Base-by-base conservation (phyloP, 2,113 vertebrate species). In the Peromyscus polionotus region DNA sequence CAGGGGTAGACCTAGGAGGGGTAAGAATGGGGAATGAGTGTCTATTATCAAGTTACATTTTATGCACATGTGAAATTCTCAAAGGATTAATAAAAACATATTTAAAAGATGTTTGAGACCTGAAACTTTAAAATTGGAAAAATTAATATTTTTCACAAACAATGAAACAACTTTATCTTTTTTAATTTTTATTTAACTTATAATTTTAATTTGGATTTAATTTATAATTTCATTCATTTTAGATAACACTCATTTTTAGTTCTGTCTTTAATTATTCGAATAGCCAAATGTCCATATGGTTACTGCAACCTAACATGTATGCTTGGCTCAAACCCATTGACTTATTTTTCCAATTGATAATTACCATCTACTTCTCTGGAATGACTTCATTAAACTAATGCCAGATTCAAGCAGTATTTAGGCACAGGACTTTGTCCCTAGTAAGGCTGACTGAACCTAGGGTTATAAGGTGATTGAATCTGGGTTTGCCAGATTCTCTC, bases 81-180 rank as follows among this genome's bases (percentile, higher is more conserved):
- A 85, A 65, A 65, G 39, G 39, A 45, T 67, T 65, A 85, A 45
- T 48, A 85, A 85, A 57, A 85, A 45, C 26, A 7, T 33, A 4
- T 65, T 85, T 39, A 67, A 85, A 45, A 45, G 65, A 65, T 33
- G 8, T 33, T 28, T 19, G 39, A 31, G 54, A 94, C 5, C 5
- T 22, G 26, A 97, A 96, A 92, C 5, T 73, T 83, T 80, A 91
- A 83, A 85, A 68, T 84, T 63, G 42, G 39, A 31, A 73, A 67
- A 86, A 33, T 57, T 65, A 91, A 92, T 12, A 20, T 73, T 36
- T 83, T 90, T 75, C 48, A 70, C 36, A 88, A 88, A 72, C 2
- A 79, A 7, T 13, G 28, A 96, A 91, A 65, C n/a, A 45, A 81
- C 26, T 84, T 88, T 26, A 94, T 65, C 54, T 54, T 13, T 54